Percentiles rank a stretch among this genome's conserved stretches.
Conservation (phyloP, 2,888 invertebrate genomes). For the Parthenolecanium corni region DNA sequence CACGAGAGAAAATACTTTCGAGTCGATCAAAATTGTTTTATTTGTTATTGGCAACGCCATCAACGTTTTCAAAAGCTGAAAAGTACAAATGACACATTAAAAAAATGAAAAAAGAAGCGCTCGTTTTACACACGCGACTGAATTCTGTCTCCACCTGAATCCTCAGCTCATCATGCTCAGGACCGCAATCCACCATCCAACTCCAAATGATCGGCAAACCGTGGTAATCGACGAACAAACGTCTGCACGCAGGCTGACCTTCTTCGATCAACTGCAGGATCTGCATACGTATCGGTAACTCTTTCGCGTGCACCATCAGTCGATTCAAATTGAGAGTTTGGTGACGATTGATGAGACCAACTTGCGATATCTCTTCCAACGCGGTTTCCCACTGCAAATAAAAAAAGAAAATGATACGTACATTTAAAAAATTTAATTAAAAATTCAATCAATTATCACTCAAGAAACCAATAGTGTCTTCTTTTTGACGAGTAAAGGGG, state of each 20-base stretch:
- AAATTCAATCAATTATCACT: too few species aligned
- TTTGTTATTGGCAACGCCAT: constrained; percentile 81
- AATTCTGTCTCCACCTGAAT: constrained; percentile 6
- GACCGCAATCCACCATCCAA: constrained; percentile 53
- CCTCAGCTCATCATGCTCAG: constrained; percentile 17
- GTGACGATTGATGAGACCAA: constrained; percentile 18
- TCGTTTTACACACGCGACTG: too few species aligned
- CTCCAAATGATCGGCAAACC: constrained; percentile 81
- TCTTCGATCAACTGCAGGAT: constrained; percentile 65
- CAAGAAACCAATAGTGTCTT: too few species aligned
- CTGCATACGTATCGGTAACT: constrained; percentile 57
- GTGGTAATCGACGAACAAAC: constrained; percentile 86
- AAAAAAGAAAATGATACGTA: not conserved
- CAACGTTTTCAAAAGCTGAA: constrained; percentile 64
- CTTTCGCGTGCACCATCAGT: constrained; percentile 84
- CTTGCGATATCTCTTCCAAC: constrained; percentile 20
- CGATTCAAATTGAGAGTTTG: constrained; percentile 72
- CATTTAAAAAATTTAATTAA: too few species aligned
- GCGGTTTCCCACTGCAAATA: constrained; percentile 20
- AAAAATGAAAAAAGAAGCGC: not conserved
- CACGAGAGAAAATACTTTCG: constrained; percentile 72
- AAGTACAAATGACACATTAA: constrained; percentile 11
- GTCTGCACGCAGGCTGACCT: constrained; percentile 68
- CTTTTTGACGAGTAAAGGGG: not conserved
- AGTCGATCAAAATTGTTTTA: constrained; percentile 84